Base-by-base conservation (phyloP, 2,113 vertebrate species). In the Dicerorhinus sumatrensis region DNA sequence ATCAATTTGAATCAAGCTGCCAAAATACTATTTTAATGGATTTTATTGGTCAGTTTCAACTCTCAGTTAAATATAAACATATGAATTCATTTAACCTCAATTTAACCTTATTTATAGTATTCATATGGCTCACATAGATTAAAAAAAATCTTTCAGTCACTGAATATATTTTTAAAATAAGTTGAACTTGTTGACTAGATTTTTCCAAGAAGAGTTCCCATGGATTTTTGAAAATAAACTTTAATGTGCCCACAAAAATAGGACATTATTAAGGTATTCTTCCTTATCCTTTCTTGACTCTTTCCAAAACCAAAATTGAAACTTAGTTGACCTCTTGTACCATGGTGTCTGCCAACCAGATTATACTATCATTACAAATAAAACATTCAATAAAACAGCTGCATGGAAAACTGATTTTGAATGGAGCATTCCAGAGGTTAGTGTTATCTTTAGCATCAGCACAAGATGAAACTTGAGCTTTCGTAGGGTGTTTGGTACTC, bases 241-340 rank as follows among this genome's bases (percentile, higher is more conserved):
- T 62, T 94, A 93, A 95, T 84, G 72, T 87, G 17, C 51, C 76
- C 65, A 82, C 58, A 94, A 94, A 98, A 97, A 82, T 69, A 81
- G 2, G 42, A n/a, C 16, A 16, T 89, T 93, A 93, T 97, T 96
- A 86, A 93, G 75, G 90, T 93, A 90, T 31, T 86, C 75, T 81
- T 94, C 58, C 25, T 81, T 42, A 51, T 60, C 18, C 33, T 87
- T 36, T 95, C 70, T 91, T 89, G 77, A 96, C 20, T 94, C 89
- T 94, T 94, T 97, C 94, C 86, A 97, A 97, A 98, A 97, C 85
- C 94, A 95, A 96, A 97, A 95, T 56, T 83, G 80, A 98, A 98
- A 96, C 94, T 97, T 90, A 54, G 46, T 77, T 97, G 97, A 97
- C 94, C 95, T 92, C 80, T 91, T 94, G 70, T 89, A 88, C 65